Conservation (phyloP, 2,888 invertebrate species). For the Azorinus chamasolen region DNA sequence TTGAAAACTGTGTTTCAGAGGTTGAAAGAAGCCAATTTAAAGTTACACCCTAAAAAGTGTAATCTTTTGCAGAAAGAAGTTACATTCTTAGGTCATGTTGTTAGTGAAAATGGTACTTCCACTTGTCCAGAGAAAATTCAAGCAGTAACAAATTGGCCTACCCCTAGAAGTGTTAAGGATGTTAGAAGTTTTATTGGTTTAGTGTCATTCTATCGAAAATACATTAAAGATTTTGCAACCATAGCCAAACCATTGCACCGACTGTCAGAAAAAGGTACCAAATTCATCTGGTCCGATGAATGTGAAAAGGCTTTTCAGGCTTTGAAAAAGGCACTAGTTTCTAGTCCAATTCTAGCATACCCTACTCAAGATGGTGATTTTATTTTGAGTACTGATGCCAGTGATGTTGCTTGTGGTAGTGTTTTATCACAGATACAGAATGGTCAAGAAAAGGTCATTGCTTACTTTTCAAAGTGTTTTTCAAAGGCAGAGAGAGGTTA, state of each 20-base stretch:
- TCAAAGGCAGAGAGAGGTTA: slow-evolving; percentile 7
- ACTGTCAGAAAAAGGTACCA: slow-evolving; percentile 11
- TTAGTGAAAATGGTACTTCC: no score
- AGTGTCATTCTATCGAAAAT: slow-evolving; percentile 35
- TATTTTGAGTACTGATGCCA: no score
- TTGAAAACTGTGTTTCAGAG: no score
- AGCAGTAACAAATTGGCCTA: slow-evolving; percentile 31
- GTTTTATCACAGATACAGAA: slow-evolving; percentile 31
- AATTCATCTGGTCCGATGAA: slow-evolving; percentile 25
- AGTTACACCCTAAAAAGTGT: no score
- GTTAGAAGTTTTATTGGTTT: slow-evolving; percentile 31
- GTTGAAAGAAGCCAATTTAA: no score
- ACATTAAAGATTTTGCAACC: slow-evolving; percentile 23
- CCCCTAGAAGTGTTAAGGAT: slow-evolving; percentile 28
- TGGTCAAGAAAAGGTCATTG: slow-evolving; percentile 23
- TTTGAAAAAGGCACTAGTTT: slow-evolving; percentile 6
- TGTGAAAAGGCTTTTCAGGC: slow-evolving; percentile 18
- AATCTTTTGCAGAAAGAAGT: slow-evolving; percentile 34
- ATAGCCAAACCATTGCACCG: slow-evolving; percentile 25
- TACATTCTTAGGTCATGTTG: no score
- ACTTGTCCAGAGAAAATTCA: slow-evolving; percentile 20
- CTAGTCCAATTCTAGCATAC: slow-evolving; percentile 15
- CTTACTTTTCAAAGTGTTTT: slow-evolving; percentile 8
- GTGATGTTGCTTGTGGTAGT: no score
- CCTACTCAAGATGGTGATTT: slow-evolving; percentile 18